Percentiles rank a stretch among this genome's conserved stretches.
Conservation (phyloP, 2,113 vertebrate genomes). For the Anser brachyrhynchus region DNA sequence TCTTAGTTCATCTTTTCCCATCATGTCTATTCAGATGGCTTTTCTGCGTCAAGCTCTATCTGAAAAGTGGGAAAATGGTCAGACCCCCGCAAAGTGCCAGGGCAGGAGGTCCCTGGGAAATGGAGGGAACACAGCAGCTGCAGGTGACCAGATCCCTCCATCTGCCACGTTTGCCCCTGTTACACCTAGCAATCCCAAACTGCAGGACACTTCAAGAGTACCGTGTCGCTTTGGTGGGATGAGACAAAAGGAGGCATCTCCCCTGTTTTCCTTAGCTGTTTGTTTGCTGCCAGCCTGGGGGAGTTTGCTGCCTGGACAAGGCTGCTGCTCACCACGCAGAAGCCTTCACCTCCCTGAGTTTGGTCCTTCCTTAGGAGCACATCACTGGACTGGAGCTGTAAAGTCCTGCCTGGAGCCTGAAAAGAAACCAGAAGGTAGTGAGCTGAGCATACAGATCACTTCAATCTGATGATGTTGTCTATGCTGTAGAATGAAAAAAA, state of each 20-base stretch:
- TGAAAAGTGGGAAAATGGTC: neutral
- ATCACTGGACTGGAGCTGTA: neutral
- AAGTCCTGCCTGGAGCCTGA: neutral
- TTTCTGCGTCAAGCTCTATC: neutral
- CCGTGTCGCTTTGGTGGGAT: neutral
- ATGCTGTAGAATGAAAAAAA: neutral
- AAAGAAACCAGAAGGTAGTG: neutral
- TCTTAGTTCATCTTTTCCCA: neutral
- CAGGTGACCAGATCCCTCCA: neutral
- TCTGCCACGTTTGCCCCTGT: neutral
- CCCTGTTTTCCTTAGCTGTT: neutral
- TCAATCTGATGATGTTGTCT: accelerated
- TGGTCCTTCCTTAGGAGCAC: neutral
- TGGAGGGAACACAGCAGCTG: neutral
- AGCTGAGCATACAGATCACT: neutral
- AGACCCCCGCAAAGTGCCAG: neutral
- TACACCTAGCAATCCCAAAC: neutral
- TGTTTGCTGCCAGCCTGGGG: neutral
- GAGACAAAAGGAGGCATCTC: neutral
- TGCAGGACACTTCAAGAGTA: neutral
- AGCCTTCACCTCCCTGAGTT: neutral
- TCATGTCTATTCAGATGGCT: neutral
- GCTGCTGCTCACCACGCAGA: accelerated
- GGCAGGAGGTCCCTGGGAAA: neutral
- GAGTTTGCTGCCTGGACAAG: neutral